Conservation (phyloP, 2,113 vertebrate species). For the Buteo buteo region DNA sequence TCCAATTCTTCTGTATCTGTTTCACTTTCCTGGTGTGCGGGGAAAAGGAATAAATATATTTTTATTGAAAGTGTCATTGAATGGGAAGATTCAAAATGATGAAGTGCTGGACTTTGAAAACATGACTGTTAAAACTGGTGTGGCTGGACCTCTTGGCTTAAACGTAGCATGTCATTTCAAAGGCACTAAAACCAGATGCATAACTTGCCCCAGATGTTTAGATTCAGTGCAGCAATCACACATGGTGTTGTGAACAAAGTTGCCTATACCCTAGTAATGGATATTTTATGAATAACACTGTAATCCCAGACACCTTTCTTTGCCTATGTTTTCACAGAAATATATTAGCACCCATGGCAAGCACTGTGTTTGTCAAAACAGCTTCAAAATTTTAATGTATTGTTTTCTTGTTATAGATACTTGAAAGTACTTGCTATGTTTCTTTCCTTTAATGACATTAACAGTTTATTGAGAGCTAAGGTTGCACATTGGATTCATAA, state of each 20-base stretch:
- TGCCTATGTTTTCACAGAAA: background rate
- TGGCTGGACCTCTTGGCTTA: background rate
- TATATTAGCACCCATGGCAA: background rate
- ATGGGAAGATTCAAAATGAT: background rate
- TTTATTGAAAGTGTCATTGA: background rate
- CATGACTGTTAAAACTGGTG: conserved; percentile 8
- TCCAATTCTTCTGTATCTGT: background rate
- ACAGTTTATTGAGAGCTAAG: conserved; percentile 2
- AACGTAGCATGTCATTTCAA: conserved; percentile 6
- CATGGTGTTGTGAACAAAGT: background rate
- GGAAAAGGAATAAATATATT: background rate
- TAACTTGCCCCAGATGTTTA: conserved; percentile 50
- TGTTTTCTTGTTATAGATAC: background rate
- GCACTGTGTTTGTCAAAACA: background rate
- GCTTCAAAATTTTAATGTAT: background rate
- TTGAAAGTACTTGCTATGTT: background rate
- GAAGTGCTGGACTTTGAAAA: background rate
- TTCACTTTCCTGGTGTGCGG: background rate
- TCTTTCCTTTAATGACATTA: conserved; percentile 5
- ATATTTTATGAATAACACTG: background rate
- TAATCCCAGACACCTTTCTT: background rate
- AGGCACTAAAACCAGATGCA: background rate
- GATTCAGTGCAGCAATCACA: background rate
- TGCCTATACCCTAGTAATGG: background rate
- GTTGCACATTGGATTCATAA: background rate